A percentile compares a stretch with the other conserved stretches of the same genome.
These are phyloP conservation scores for Metellina segmentata DNA, from an alignment of 2,888 invertebrate species.

Conservation along the genomic window DNA sequence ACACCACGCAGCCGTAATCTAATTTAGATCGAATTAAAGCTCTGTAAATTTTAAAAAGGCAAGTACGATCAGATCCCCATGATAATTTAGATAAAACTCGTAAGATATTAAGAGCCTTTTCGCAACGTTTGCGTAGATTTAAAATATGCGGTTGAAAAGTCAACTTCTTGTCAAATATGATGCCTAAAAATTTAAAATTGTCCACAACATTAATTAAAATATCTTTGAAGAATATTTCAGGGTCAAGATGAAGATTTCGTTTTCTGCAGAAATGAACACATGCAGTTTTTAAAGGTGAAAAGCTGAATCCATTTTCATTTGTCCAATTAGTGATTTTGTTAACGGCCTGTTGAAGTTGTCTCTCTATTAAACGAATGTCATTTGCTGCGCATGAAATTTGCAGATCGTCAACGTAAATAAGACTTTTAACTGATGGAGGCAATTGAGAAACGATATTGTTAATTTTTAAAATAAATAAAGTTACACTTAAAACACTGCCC, in stretches of 20 bases:
- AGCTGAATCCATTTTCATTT: neutral
- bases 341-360: too few species aligned
- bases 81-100: neutral
- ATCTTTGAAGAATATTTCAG: neutral
- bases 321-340: neutral
- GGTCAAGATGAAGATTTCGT: neutral
- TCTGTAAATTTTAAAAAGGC: too few species aligned
- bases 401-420: slow-evolving; percentile 5
- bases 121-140: neutral
- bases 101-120: neutral
- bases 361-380: too few species aligned
- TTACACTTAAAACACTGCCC: neutral
- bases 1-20: neutral
- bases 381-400: neutral
- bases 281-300: neutral
- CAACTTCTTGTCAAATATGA: too few species aligned
- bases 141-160: too few species aligned
- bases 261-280: neutral
- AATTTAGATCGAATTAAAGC: neutral
- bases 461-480: neutral
- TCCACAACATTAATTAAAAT: too few species aligned
- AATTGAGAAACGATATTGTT: neutral
- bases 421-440: neutral
- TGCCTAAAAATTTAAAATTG: too few species aligned
- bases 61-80: too few species aligned